phyloP scores from a whole-genome alignment of 2,797 vertebrate species.

The Pipistrellus pipistrellus region DNA sequence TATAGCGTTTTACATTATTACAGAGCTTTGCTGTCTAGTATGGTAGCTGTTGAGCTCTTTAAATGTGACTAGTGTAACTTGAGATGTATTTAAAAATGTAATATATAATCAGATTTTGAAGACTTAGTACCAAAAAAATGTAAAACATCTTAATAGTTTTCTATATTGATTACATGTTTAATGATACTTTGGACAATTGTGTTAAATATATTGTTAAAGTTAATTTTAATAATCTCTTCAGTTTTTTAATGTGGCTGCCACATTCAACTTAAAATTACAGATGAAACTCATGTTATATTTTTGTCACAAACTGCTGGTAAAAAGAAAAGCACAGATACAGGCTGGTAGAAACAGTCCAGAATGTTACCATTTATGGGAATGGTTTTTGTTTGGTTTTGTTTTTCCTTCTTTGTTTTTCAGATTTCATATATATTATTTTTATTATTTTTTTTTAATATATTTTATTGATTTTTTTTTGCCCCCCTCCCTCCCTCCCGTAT shows the following conservation, averaged over 20 bases:
- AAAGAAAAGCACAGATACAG: not conserved
- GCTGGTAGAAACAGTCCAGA: conserved; percentile 24
- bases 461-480: too few relatives aligned
- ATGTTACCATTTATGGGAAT: not conserved
- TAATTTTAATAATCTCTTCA: conserved; percentile 24
- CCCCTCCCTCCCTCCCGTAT: too few relatives aligned
- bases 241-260: not conserved
- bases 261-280: conserved; percentile 31
- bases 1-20: not conserved
- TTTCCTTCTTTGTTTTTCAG: conserved; percentile 50
- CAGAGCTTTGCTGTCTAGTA: not conserved
- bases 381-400: conserved; percentile 51
- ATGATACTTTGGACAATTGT: not conserved
- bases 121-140: not conserved
- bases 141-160: conserved; percentile 28
- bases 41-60: not conserved
- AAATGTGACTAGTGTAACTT: conserved; percentile 10
- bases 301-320: not conserved
- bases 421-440: conserved; percentile 62
- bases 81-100: not conserved
- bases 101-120: conserved; percentile 34
- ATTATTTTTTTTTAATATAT: too few relatives aligned
- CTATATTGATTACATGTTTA: conserved; percentile 21
- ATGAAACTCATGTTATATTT: not conserved
- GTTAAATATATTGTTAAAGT: not conserved